Evolutionary conservation across 2,888 invertebrate species (phyloP).

Genomic region (Phania funesta): DNA sequence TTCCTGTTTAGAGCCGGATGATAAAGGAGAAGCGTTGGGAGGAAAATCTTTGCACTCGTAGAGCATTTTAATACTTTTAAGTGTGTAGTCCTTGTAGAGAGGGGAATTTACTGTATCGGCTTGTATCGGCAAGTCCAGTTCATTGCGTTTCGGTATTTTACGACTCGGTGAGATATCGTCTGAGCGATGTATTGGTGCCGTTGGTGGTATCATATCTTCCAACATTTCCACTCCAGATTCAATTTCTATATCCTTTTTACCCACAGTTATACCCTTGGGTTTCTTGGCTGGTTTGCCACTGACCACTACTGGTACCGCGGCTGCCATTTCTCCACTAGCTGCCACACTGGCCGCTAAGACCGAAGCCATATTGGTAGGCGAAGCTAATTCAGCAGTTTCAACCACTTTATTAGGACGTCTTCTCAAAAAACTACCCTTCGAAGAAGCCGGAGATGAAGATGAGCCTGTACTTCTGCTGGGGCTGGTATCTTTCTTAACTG

Average conservation of each 20-base stretch:
- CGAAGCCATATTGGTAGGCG: conserved; percentile 56
- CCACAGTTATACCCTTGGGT: conserved; percentile 72
- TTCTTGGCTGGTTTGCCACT: conserved; percentile 54
- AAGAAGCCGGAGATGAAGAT: conserved; percentile 59
- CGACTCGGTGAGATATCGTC: neutral
- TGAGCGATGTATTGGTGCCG: neutral
- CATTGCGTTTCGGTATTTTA: conserved; percentile 45
- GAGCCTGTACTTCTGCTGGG: conserved; percentile 63
- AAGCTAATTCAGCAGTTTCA: conserved; percentile 69
- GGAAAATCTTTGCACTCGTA: conserved; percentile 36
- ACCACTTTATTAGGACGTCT: conserved; percentile 71
- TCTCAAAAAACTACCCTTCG: conserved; percentile 74
- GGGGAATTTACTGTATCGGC: neutral
- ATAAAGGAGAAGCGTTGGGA: neutral
- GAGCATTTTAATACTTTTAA: conserved; percentile 36
- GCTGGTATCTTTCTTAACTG: conserved; percentile 71
- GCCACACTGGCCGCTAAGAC: conserved; percentile 61
- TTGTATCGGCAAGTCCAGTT: conserved; percentile 66
- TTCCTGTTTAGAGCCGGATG: neutral
- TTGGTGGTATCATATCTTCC: conserved; percentile 77
- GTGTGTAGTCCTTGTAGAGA: conserved; percentile 3
- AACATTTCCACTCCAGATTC: conserved; percentile 80
- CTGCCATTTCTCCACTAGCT: conserved; percentile 49
- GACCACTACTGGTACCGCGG: conserved; percentile 54
- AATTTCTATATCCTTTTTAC: conserved; percentile 77